Conservation (phyloP, 2,888 invertebrate species). For the Drosophila monieri region DNA sequence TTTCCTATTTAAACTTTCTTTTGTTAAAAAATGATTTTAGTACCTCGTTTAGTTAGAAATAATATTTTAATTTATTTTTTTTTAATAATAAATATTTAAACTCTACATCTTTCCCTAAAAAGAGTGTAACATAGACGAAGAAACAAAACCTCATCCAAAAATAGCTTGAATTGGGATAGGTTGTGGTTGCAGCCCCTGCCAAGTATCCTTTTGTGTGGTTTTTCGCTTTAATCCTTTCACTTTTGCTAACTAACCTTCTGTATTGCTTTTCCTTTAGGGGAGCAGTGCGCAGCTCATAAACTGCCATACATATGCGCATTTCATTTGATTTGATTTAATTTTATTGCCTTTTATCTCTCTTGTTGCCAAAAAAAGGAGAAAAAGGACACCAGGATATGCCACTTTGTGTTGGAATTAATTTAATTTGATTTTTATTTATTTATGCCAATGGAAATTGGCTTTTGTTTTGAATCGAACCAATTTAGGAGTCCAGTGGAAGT, state of each 20-base stretch:
- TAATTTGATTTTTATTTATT: conserved; percentile 76
- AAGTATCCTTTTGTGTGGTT: conserved; percentile 55
- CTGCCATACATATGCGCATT: conserved; percentile 73
- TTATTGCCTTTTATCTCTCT: conserved; percentile 67
- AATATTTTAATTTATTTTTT: neutral
- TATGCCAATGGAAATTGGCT: conserved; percentile 56
- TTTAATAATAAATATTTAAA: neutral
- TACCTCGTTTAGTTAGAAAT: too few relatives aligned
- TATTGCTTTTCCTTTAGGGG: neutral
- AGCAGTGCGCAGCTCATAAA: conserved; percentile 57
- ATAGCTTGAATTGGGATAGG: conserved; percentile 13
- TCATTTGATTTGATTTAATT: conserved; percentile 78
- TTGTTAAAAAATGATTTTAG: too few relatives aligned
- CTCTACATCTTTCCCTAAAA: too few relatives aligned
- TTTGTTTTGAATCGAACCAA: conserved; percentile 10
- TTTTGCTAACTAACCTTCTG: conserved; percentile 15
- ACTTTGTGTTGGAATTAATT: conserved; percentile 64
- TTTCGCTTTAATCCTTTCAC: conserved; percentile 63
- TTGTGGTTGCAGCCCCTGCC: conserved; percentile 10
- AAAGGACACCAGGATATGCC: conserved; percentile 9
- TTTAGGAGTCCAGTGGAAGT: conserved; percentile 11
- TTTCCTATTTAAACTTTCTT: too few relatives aligned
- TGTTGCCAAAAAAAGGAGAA: conserved; percentile 27
- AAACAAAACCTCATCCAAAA: conserved; percentile 6
- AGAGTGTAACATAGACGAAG: neutral